Percentiles rank a stretch among this genome's conserved stretches.
Evolutionary conservation across 2,888 invertebrate genomes (phyloP).

Genomic region (Parnassius mnemosyne): DNA sequence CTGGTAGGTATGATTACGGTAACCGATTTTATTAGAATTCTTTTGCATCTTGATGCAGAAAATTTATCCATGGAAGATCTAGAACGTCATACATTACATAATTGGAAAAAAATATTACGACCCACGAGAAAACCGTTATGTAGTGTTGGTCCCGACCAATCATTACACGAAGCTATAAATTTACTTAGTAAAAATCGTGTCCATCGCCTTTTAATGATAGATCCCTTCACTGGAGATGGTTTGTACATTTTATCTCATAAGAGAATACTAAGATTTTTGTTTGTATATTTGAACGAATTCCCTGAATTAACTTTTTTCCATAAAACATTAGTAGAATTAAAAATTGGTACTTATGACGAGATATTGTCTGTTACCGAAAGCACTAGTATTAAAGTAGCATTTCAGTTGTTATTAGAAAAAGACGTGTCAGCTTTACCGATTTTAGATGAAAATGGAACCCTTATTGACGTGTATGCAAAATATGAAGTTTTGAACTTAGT

Average conservation of each 20-base stretch:
- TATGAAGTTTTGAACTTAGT: constrained; percentile 87
- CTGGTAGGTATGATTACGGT: constrained; percentile 76
- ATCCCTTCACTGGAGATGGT: constrained; percentile 66
- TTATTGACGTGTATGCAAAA: constrained; percentile 73
- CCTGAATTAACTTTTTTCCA: constrained; percentile 75
- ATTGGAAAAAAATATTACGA: constrained; percentile 70
- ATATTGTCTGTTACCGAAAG: constrained; percentile 66
- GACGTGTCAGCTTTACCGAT: constrained; percentile 73
- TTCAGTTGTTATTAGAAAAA: constrained; percentile 67
- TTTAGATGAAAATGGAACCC: constrained; percentile 63
- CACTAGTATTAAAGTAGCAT: constrained; percentile 68
- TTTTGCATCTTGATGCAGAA: constrained; percentile 65
- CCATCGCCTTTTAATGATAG: constrained; percentile 69
- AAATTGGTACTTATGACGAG: constrained; percentile 71
- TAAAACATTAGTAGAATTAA: constrained; percentile 65
- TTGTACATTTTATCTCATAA: constrained; percentile 73
- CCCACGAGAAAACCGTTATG: constrained; percentile 65
- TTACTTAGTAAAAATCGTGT: constrained; percentile 67
- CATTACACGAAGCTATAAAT: constrained; percentile 73
- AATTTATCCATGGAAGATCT: constrained; percentile 69
- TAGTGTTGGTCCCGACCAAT: constrained; percentile 67
- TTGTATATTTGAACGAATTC: constrained; percentile 75
- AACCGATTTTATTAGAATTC: constrained; percentile 72
- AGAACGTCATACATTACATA: constrained; percentile 70
- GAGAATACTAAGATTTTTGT: constrained; percentile 71